phyloP scores from a whole-genome alignment of 2,797 vertebrate genomes.

The Denticeps clupeoides region DNA sequence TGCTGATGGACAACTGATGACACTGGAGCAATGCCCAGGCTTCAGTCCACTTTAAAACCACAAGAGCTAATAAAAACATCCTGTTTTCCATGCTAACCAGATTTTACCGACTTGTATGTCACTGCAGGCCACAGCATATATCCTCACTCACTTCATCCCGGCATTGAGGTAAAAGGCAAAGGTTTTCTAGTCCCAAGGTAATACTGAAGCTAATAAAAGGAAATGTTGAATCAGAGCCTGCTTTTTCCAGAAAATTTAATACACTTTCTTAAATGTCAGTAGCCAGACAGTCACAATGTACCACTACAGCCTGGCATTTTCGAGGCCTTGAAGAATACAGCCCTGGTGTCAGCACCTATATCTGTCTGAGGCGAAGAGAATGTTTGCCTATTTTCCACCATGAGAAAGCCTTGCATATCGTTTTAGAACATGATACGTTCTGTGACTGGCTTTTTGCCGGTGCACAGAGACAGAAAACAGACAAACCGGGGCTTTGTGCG shows the following conservation, averaged over 20 bases:
- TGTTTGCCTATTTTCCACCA: conserved; percentile 10
- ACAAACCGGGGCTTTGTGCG: no score
- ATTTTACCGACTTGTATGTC: no score
- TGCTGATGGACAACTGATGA: not conserved
- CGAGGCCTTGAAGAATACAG: conserved; percentile 9
- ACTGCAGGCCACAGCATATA: no score
- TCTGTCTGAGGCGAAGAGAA: conserved; percentile 9
- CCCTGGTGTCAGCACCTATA: conserved; percentile 5
- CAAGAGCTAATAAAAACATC: not conserved
- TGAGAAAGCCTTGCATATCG: conserved; percentile 11
- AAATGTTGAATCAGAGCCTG: conserved; percentile 3
- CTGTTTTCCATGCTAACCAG: no score
- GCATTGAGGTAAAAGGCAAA: no score
- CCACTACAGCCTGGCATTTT: conserved; percentile 16
- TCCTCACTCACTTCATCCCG: not conserved
- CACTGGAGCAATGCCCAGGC: not conserved
- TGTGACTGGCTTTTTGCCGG: no score
- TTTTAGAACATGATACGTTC: conserved; percentile 4
- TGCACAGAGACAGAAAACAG: no score
- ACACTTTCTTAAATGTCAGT: conserved; percentile 18
- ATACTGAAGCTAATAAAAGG: not conserved
- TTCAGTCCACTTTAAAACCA: not conserved
- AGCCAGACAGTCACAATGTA: conserved; percentile 10
- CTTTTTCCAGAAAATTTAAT: conserved; percentile 6
- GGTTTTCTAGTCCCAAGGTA: not conserved